phyloP scores from a whole-genome alignment of 2,797 vertebrate species.

The Bryconaethiops microstoma region DNA sequence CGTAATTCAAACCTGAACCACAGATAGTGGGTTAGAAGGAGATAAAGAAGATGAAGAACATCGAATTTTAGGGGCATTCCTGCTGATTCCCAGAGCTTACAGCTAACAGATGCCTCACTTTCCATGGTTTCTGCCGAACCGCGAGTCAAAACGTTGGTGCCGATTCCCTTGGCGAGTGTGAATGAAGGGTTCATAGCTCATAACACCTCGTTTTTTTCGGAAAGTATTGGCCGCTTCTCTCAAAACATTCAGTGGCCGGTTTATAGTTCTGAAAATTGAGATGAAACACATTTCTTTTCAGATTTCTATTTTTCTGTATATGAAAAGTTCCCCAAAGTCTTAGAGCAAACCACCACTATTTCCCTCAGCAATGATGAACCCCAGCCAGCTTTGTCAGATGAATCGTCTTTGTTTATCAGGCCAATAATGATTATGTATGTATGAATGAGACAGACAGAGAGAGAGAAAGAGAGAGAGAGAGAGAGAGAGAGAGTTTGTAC shows the following conservation, averaged over 20 bases:
- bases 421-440: constrained; percentile 45
- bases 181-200: neutral
- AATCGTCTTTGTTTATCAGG: constrained; percentile 33
- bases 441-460: constrained; percentile 27
- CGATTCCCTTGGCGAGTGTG: neutral
- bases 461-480: neutral
- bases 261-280: no score
- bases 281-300: neutral
- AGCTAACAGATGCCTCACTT: constrained; percentile 16
- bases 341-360: neutral
- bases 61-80: neutral
- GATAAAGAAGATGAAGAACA: neutral
- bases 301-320: neutral
- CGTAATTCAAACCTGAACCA: neutral
- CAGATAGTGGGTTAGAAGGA: neutral
- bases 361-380: constrained; percentile 1
- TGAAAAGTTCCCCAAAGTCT: neutral
- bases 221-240: neutral
- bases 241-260: neutral
- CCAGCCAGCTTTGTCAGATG: constrained; percentile 11
- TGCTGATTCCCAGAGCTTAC: neutral
- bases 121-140: neutral
- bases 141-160: neutral
- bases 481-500: constrained; percentile 27
- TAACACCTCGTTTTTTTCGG: neutral